These are phyloP conservation scores for Lepisosteus oculatus DNA, from an alignment of 2,113 vertebrate genomes.

Conservation along the genomic window DNA sequence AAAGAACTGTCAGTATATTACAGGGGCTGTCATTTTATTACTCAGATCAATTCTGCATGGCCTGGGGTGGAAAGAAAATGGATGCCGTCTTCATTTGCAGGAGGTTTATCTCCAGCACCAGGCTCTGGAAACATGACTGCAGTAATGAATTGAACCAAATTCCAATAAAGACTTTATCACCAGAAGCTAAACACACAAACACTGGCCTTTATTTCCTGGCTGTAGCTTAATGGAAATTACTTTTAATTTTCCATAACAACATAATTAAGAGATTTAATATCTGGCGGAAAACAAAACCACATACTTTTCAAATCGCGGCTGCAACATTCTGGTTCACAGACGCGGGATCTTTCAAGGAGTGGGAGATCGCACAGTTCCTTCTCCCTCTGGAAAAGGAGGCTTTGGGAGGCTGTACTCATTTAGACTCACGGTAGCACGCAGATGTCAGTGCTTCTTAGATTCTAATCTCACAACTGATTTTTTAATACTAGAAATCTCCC, in stretches of 20 bases:
- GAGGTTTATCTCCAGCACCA: conserved; percentile 84
- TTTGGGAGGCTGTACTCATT: no score
- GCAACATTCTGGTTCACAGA: background rate
- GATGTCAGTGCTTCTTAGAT: no score
- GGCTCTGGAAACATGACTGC: conserved; percentile 68
- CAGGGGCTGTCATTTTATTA: conserved; percentile 83
- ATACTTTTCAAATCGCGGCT: background rate
- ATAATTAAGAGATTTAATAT: conserved; percentile 36
- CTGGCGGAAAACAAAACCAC: background rate
- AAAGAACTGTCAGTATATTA: conserved; percentile 80
- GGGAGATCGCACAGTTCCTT: no score
- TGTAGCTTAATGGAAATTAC: conserved; percentile 30
- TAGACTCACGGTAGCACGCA: no score
- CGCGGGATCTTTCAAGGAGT: background rate
- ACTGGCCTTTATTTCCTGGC: background rate
- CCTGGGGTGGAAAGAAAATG: conserved; percentile 68
- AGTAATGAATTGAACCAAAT: conserved; percentile 73
- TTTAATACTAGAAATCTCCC: no score
- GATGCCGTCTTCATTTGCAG: conserved; percentile 72
- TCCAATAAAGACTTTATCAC: conserved; percentile 73
- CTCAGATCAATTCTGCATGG: conserved; percentile 80
- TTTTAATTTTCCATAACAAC: conserved; percentile 16
- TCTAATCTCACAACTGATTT: no score
- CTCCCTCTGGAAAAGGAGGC: no score
- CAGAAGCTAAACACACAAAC: conserved; percentile 38